Base-by-base conservation (phyloP, 53 echinoderm and acorn worm genomes). In the Stichopus horrens region DNA sequence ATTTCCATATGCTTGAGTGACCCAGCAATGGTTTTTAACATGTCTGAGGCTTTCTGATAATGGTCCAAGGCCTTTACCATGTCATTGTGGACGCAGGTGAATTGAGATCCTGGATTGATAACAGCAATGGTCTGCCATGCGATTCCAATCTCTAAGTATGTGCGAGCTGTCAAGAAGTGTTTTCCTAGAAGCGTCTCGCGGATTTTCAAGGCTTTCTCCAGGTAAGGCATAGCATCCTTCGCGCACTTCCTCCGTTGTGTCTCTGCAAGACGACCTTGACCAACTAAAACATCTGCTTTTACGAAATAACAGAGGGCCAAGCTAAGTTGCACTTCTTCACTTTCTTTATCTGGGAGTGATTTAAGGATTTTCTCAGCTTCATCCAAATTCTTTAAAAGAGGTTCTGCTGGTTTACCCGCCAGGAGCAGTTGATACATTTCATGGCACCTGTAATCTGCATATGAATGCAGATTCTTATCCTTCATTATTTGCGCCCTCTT, bases 401-500 rank as follows among this genome's bases (percentile, higher is more conserved):
- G 81, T 19, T 95, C 86, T 4, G 88, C 58, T 54, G 91, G 89
- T 56, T 95, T 88, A 4, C 95, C 96, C 4, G 95, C 83, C 10
- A 90, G 88, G 8, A 92, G 92, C 58, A 93, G 91, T 83, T 93
- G 92, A 58, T 86, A 76, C 20, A 94, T 88, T 76, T 96, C 96
- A 5, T 91, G 86, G 80, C 91, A 89, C 73, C 86, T 95, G 84
- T 91, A 95, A 53, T 96, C 93, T 9, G 95, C 96, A 86, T 91
- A 93, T 14, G 92, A 76, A 57, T 91, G 89, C 82, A 91, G 88
- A 51, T 95, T 89, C 7, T 92, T 93, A 7, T 91, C 65, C n/a
- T 83, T 77, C 16, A 91, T 92, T 0, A 89, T 86, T 57, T 92
- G 81, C 20, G 95, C 96, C 71, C 95, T 66, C 66, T 82, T 88